Percentiles rank a stretch among this genome's conserved stretches.
Conservation (phyloP, 2,113 vertebrate species). For the Parus major region DNA sequence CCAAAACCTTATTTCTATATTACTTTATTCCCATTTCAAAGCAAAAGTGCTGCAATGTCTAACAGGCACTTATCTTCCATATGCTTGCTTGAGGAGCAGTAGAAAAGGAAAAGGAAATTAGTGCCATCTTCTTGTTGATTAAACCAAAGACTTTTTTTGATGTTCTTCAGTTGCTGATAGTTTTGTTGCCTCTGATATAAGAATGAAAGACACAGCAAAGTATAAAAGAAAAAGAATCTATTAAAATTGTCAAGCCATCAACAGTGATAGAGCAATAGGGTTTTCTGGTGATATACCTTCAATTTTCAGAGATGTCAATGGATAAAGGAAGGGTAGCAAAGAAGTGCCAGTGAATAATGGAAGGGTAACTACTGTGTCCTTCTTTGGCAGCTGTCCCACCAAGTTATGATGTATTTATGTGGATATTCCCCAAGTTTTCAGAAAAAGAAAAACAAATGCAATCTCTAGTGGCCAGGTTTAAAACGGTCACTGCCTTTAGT, state of each 20-base stretch:
- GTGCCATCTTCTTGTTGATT: background rate
- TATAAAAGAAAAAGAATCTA: background rate
- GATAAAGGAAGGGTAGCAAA: background rate
- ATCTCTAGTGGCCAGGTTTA: background rate
- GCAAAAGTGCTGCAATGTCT: background rate
- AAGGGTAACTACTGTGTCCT: background rate
- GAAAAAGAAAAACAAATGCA: background rate
- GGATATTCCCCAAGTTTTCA: background rate
- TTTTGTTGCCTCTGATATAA: background rate
- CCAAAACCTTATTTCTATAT: background rate
- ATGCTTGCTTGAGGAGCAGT: background rate
- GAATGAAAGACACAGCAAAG: background rate
- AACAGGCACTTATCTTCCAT: background rate
- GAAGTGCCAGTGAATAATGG: background rate
- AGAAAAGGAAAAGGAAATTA: conserved; percentile 35
- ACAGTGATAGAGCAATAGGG: background rate
- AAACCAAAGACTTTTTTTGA: background rate
- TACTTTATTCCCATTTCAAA: background rate
- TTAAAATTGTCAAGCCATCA: background rate
- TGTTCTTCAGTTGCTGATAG: background rate
- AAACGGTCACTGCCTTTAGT: conserved; percentile 32
- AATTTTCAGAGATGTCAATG: background rate
- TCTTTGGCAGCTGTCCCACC: conserved; percentile 53
- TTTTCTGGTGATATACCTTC: background rate
- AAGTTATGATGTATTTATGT: background rate